Base-by-base conservation (phyloP, 2,113 vertebrate genomes). In the Apteryx owenii region DNA sequence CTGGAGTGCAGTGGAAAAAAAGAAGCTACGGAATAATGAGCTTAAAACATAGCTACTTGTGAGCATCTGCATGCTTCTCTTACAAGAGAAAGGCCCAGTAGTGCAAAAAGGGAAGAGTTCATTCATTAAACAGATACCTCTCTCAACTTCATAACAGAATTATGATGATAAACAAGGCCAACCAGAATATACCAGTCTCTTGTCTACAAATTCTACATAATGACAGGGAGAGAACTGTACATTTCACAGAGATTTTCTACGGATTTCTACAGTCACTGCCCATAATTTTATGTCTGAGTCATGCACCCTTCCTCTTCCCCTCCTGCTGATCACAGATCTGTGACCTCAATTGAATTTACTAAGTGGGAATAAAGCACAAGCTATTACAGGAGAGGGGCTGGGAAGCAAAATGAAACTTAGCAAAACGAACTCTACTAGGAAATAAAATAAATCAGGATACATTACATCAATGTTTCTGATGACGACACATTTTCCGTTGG, bases 401-500 rank as follows among this genome's bases (percentile, higher is more conserved):
- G 8, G 23, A 54, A 21, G 9, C 3, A 51, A 78, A 85, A 83
- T 2, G 19, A 51, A 85, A 96, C 84, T 82, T 56, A 38, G 11
- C 3, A 1, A 77, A 81, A 81, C 50, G 38, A 38, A 48, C 21
- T 17, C 23, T 0, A 9, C 5, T 7, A 58, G 3, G 2, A 61
- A 81, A 38, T 26, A 9, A 29, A 46, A 51, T 17, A 70, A 78
- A 81, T 3, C 1, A n/a, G 42, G 85, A 80, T 85, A 95, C 97
- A 38, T 98, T 99, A 99, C 99, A 64, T 99, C 98, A 60, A 99
- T 98, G 96, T 99, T 99, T 64, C 99, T 98, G 91, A 99, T 99
- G 98, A 99, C 97, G 98, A 99, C 99, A 71, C 99, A 99, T 95
- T 99, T 99, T 60, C 99, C 99, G 76, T 99, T 99, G 83, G 99